Percentiles rank a stretch among this genome's conserved stretches.
These are phyloP conservation scores for Epinephelus awoara DNA, from an alignment of 2,797 vertebrate species.

Conservation along the genomic window DNA sequence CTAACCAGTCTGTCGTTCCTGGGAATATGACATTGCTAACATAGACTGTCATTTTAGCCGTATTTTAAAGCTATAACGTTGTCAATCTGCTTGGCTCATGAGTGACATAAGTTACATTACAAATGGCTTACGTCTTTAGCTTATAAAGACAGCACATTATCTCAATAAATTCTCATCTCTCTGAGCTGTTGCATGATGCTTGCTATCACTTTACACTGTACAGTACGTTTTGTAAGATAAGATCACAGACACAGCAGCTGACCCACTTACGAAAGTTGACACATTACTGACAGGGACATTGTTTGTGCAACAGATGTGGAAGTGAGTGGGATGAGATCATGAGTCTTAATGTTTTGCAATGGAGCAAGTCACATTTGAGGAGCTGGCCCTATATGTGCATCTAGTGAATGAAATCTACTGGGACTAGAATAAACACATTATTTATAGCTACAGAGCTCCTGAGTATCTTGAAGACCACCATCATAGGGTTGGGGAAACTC, in stretches of 20 bases:
- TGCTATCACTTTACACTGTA: not conserved
- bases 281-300: constrained; percentile 8
- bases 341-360: not conserved
- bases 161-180: not conserved
- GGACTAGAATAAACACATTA: not conserved
- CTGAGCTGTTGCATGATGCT: not conserved
- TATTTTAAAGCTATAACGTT: not conserved
- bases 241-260: constrained; percentile 28
- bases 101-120: not conserved
- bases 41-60: not conserved
- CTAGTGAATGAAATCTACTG: not conserved
- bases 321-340: not conserved
- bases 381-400: not conserved
- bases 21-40: not conserved
- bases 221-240: constrained; percentile 13
- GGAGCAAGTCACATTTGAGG: not conserved
- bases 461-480: not conserved
- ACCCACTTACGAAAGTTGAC: constrained; percentile 43
- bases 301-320: not conserved
- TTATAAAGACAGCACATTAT: not conserved
- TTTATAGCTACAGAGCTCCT: not conserved
- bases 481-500: not conserved
- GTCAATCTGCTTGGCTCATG: not conserved
- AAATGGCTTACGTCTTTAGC: accelerated
- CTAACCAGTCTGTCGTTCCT: not conserved